These are phyloP conservation scores for Ibycter americanus DNA, from an alignment of 2,797 vertebrate species.

Conservation along the genomic window DNA sequence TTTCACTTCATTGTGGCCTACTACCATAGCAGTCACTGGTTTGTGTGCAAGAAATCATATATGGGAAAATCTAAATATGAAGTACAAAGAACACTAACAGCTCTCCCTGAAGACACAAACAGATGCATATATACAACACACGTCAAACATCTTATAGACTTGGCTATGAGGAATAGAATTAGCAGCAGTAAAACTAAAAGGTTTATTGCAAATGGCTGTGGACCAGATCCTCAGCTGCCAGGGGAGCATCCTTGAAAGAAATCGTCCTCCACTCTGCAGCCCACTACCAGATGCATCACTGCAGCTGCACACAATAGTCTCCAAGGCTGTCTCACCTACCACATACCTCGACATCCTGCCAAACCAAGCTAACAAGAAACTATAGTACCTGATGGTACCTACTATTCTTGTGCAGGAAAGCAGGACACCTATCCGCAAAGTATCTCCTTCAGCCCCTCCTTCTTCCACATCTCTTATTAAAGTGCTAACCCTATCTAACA, in stretches of 20 bases:
- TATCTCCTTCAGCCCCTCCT: not conserved
- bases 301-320: not conserved
- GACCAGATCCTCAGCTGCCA: not conserved
- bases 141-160: not conserved
- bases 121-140: not conserved
- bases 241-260: not conserved
- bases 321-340: not conserved
- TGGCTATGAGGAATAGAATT: not conserved
- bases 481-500: not conserved
- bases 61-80: not conserved
- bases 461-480: not conserved
- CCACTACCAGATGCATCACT: not conserved
- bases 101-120: not conserved
- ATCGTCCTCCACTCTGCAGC: not conserved
- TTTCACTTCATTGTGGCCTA: not conserved
- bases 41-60: not conserved
- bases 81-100: not conserved
- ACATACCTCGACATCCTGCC: not conserved
- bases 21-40: not conserved
- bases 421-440: not conserved
- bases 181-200: not conserved
- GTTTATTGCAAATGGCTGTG: not conserved
- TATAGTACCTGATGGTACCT: not conserved
- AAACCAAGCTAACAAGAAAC: not conserved
- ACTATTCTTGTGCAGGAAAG: not conserved